Conservation (phyloP, 2,888 invertebrate species). For the Euzophera pinguis region DNA sequence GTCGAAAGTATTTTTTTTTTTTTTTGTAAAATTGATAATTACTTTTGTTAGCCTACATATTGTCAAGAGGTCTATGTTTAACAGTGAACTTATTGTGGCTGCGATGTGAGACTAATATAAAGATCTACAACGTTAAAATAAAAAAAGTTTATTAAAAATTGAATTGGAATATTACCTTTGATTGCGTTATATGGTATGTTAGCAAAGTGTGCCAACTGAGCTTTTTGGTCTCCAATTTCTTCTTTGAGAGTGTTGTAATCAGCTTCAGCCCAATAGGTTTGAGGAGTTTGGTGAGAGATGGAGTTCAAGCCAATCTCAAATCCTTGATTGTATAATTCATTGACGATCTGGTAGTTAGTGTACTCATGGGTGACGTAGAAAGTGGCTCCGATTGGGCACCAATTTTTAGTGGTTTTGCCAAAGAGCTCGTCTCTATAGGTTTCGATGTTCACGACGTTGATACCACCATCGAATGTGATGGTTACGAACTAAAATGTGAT, state of each 20-base stretch:
- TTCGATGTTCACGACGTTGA: constrained; percentile 74
- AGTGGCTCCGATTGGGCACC: constrained; percentile 81
- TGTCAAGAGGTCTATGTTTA: too few species aligned
- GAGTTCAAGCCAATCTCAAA: constrained; percentile 87
- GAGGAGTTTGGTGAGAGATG: constrained; percentile 77
- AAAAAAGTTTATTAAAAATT: too few species aligned
- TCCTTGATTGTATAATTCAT: constrained; percentile 78
- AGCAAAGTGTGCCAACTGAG: constrained; percentile 71
- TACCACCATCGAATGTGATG: constrained; percentile 84
- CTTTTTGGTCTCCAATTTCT: constrained; percentile 71
- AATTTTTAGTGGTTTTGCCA: constrained; percentile 81
- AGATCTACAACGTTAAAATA: too few species aligned
- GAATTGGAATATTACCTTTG: constrained; percentile 36
- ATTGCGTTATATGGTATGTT: constrained; percentile 66
- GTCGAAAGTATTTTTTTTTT: too few species aligned
- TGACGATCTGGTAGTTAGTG: constrained; percentile 83
- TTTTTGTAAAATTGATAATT: too few species aligned
- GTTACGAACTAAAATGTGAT: constrained; percentile 80
- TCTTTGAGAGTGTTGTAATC: constrained; percentile 63
- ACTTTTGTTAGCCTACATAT: too few species aligned
- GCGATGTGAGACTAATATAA: too few species aligned
- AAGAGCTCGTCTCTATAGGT: constrained; percentile 76
- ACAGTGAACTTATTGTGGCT: too few species aligned
- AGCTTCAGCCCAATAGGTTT: constrained; percentile 80
- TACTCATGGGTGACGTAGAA: constrained; percentile 87